Conservation (phyloP, 2,888 invertebrate species). For the Proisotoma minuta region DNA sequence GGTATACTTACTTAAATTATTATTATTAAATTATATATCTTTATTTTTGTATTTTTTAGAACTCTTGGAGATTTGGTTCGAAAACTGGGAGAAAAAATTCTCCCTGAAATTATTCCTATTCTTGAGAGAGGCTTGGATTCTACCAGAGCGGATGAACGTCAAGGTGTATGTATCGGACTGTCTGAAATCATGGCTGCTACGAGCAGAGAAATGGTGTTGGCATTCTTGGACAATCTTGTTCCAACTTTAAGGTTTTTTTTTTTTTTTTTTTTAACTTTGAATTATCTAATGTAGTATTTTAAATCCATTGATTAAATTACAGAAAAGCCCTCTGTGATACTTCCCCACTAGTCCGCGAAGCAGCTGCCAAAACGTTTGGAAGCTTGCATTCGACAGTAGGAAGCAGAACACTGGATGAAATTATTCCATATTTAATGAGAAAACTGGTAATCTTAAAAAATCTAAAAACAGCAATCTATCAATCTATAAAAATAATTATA, state of each 20-base stretch:
- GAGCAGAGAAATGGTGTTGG: conserved; percentile 86
- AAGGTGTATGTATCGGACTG: conserved; percentile 96
- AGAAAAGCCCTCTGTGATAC: conserved; percentile 89
- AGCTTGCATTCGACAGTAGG: conserved; percentile 92
- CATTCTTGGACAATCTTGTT: conserved; percentile 79
- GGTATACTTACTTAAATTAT: no score
- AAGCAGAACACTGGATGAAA: conserved; percentile 89
- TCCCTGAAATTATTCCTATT: conserved; percentile 97
- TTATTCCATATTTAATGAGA: conserved; percentile 84
- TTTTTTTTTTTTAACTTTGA: not conserved
- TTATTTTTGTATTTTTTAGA: conserved; percentile 57
- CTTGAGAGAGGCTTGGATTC: conserved; percentile 88
- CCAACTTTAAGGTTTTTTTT: conserved; percentile 72
- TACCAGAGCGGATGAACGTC: conserved; percentile 86
- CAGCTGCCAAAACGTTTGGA: conserved; percentile 95
- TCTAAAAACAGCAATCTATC: no score
- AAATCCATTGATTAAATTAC: not conserved
- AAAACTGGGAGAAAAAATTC: conserved; percentile 92
- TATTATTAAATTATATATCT: not conserved
- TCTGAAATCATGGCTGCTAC: conserved; percentile 98
- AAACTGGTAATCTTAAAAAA: conserved; percentile 65
- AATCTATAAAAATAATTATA: no score
- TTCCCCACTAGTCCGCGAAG: conserved; percentile 80
- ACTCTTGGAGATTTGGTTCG: conserved; percentile 94
- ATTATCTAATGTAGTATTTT: not conserved